Conservation (phyloP, 2,113 vertebrate genomes). For the Trochalopteron elliotii region DNA sequence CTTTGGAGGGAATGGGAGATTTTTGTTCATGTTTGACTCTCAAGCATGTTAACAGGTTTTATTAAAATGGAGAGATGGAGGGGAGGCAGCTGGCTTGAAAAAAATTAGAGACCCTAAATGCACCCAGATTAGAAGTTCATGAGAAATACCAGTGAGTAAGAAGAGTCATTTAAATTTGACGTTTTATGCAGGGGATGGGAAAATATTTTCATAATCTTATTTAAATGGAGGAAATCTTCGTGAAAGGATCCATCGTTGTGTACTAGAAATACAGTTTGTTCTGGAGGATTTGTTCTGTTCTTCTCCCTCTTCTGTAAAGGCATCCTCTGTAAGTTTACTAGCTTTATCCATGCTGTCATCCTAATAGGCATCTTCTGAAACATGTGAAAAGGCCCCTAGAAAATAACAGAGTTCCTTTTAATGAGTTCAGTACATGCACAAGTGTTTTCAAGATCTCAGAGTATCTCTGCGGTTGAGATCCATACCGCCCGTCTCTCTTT, state of each 20-base stretch:
- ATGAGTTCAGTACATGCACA: not conserved
- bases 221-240: not conserved
- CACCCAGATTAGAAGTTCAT: not conserved
- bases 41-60: not conserved
- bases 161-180: not conserved
- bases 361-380: not conserved
- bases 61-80: not conserved
- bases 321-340: not conserved
- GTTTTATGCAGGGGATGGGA: not conserved
- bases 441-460: not conserved
- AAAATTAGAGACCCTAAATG: not conserved
- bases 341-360: not conserved
- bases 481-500: not conserved
- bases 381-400: not conserved
- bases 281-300: not conserved
- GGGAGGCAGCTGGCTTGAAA: not conserved
- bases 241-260: not conserved
- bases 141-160: not conserved
- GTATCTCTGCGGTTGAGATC: not conserved
- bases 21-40: conserved; percentile 30
- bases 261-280: not conserved
- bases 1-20: conserved; percentile 27
- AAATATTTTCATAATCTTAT: not conserved
- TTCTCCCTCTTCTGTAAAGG: not conserved
- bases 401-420: not conserved